phyloP scores from a whole-genome alignment of 2,888 invertebrate genomes.

The Coenonympha glycerion region DNA sequence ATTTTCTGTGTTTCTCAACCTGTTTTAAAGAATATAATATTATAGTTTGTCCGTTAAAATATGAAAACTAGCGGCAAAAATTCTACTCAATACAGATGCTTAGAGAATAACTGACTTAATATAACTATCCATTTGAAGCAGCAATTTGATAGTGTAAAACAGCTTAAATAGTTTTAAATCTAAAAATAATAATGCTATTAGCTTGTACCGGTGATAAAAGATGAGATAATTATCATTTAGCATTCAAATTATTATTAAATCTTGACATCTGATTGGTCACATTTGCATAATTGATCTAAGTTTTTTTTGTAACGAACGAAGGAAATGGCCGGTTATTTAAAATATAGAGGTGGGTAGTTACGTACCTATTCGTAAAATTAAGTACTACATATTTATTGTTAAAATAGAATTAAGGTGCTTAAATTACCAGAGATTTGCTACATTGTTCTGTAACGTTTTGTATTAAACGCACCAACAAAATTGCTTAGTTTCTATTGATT shows the following conservation, averaged over 20 bases:
- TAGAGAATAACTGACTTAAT: background rate
- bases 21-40: background rate
- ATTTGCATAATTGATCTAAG: conserved; percentile 13
- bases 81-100: too few relatives aligned
- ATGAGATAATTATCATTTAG: conserved; percentile 16
- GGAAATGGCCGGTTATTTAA: too few relatives aligned
- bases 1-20: background rate
- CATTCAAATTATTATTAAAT: conserved; percentile 17
- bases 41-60: background rate
- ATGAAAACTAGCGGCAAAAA: background rate
- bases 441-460: too few relatives aligned
- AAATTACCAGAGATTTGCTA: too few relatives aligned
- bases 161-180: background rate
- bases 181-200: conserved; percentile 12
- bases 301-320: background rate
- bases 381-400: too few relatives aligned
- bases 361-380: too few relatives aligned
- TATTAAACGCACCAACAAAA: too few relatives aligned
- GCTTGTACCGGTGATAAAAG: conserved; percentile 14
- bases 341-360: too few relatives aligned
- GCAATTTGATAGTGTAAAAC: background rate
- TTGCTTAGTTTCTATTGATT: too few relatives aligned
- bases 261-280: conserved; percentile 11
- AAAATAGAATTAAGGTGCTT: too few relatives aligned
- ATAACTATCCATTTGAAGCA: too few relatives aligned